Conservation (phyloP, 2,113 vertebrate species). For the Pitta sordida region DNA sequence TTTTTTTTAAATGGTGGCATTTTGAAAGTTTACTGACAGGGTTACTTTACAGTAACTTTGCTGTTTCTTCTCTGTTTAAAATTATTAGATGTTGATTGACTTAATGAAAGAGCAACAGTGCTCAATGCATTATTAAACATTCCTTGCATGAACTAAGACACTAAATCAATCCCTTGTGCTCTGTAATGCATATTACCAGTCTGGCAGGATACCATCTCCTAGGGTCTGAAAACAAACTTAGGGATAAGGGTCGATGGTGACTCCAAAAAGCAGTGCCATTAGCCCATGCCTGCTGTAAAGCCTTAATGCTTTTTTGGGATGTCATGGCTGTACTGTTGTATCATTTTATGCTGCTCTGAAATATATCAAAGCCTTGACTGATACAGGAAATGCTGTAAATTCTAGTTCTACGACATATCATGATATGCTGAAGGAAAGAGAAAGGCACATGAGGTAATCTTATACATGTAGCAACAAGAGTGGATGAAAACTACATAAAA, state of each 20-base stretch:
- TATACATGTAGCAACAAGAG: background rate
- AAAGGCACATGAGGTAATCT: rapidly evolving
- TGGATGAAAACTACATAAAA: background rate
- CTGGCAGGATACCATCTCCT: background rate
- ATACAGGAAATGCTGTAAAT: background rate
- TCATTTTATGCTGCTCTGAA: background rate
- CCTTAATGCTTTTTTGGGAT: background rate
- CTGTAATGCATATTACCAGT: background rate
- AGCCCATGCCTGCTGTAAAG: background rate
- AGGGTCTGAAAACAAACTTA: background rate
- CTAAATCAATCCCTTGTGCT: background rate
- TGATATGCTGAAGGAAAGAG: background rate
- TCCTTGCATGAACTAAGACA: background rate
- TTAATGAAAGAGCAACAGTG: background rate
- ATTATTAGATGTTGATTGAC: background rate
- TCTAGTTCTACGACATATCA: background rate
- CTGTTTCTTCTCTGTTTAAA: background rate
- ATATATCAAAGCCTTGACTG: background rate
- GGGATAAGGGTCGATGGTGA: background rate
- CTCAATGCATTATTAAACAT: background rate
- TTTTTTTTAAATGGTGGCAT: too few relatives aligned
- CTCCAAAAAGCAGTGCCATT: background rate
- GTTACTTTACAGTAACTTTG: background rate
- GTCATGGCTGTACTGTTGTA: background rate
- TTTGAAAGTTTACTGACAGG: background rate